These are phyloP conservation scores for Xenopus borealis DNA, from an alignment of 2,113 vertebrate species.

Conservation along the genomic window DNA sequence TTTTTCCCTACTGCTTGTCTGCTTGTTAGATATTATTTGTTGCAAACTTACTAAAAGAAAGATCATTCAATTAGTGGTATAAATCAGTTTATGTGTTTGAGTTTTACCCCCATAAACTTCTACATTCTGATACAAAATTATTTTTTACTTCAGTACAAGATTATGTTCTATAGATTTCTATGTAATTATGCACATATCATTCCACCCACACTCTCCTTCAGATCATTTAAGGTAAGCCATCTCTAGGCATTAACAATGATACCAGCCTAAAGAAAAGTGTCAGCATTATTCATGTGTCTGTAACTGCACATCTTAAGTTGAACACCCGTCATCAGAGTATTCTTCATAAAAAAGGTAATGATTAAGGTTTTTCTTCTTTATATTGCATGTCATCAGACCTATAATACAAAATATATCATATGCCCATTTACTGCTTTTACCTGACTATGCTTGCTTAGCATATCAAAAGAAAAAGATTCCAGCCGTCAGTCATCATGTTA, in stretches of 20 bases:
- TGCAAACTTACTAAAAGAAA: too few species aligned
- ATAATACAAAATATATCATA: slow-evolving; percentile 65
- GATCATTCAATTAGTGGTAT: too few species aligned
- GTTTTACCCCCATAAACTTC: too few species aligned
- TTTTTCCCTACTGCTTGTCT: too few species aligned
- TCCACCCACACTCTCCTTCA: slow-evolving; percentile 48
- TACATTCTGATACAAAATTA: too few species aligned
- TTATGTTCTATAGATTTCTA: slow-evolving; percentile 45
- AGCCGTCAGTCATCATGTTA: slow-evolving; percentile 68
- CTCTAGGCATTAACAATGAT: slow-evolving; percentile 54
- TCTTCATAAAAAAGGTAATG: slow-evolving; percentile 65
- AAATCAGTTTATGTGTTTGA: too few species aligned
- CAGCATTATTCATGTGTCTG: slow-evolving; percentile 57
- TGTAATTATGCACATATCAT: slow-evolving; percentile 52
- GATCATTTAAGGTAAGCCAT: slow-evolving; percentile 56
- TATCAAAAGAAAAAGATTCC: slow-evolving; percentile 52
- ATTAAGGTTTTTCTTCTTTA: slow-evolving; percentile 65
- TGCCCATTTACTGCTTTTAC: slow-evolving; percentile 72
- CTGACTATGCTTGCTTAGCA: slow-evolving; percentile 58
- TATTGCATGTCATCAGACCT: slow-evolving; percentile 65
- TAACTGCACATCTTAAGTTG: slow-evolving; percentile 51
- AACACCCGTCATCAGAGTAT: slow-evolving; percentile 65
- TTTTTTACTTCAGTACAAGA: slow-evolving; percentile 43
- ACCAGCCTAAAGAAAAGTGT: slow-evolving; percentile 48
- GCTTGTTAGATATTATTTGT: too few species aligned